These are phyloP conservation scores for Choreutis nemorana DNA, from an alignment of 2,888 invertebrate species.

Conservation along the genomic window DNA sequence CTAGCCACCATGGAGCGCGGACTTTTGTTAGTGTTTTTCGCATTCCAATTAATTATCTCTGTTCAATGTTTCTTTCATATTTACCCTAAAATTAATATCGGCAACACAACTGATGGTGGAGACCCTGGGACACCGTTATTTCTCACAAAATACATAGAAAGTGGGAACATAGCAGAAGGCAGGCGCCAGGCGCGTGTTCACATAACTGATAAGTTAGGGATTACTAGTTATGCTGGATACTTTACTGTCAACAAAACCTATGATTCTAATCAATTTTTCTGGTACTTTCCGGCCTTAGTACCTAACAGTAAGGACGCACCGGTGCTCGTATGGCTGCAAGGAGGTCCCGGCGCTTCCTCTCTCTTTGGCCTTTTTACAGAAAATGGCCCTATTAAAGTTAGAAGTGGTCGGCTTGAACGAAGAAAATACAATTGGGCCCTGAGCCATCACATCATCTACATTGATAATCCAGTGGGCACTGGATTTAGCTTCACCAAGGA, in stretches of 20 bases:
- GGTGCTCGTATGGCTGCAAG: slow-evolving; percentile 85
- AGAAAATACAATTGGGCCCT: slow-evolving; percentile 83
- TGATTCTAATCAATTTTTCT: slow-evolving; percentile 88
- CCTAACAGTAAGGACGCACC: slow-evolving; percentile 66
- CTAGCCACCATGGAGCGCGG: slow-evolving; percentile 25
- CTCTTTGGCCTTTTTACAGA: slow-evolving; percentile 84
- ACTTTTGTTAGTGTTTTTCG: slow-evolving; percentile 17
- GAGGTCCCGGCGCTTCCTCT: slow-evolving; percentile 85
- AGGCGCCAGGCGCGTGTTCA: slow-evolving; percentile 61
- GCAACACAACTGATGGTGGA: slow-evolving; percentile 29
- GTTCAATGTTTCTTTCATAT: slow-evolving; percentile 32
- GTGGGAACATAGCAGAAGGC: slow-evolving; percentile 74
- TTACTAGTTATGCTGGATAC: slow-evolving; percentile 80
- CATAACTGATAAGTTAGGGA: slow-evolving; percentile 64
- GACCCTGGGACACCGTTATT: slow-evolving; percentile 71
- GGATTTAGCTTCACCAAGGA: slow-evolving; percentile 89
- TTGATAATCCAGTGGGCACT: slow-evolving; percentile 93
- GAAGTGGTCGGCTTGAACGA: slow-evolving; percentile 46
- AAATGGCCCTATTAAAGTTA: slow-evolving; percentile 74
- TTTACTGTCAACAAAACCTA: slow-evolving; percentile 81
- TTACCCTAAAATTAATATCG: slow-evolving; percentile 38
- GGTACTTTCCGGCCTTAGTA: slow-evolving; percentile 85
- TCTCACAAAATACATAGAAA: slow-evolving; percentile 77
- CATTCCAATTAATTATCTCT: slow-evolving; percentile 20
- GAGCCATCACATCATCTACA: slow-evolving; percentile 82